Conservation (phyloP, 1,140 invertebrate species). For the Plodia interpunctella region DNA sequence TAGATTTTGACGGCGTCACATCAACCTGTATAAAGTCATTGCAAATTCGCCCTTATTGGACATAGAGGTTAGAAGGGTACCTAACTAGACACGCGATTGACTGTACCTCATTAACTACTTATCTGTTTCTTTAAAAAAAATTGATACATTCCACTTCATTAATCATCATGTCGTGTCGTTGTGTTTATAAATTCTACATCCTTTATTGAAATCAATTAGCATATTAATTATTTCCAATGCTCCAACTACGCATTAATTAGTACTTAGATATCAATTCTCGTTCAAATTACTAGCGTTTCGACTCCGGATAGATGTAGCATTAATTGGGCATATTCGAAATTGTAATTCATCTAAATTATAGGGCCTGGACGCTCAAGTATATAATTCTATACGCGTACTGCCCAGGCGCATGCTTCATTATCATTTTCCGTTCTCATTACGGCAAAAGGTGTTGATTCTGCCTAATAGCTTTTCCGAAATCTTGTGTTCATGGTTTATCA, state of each 20-base stretch:
- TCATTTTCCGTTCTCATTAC: conserved; percentile 71
- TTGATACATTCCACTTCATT: background rate
- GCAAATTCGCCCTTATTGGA: too few species aligned
- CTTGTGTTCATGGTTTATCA: too few species aligned
- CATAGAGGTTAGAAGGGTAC: too few species aligned
- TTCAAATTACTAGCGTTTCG: conserved; percentile 5
- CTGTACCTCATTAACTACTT: too few species aligned
- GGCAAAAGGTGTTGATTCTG: too few species aligned
- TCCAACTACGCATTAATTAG: background rate
- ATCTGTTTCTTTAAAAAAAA: too few species aligned
- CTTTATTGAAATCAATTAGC: background rate
- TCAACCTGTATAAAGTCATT: too few species aligned
- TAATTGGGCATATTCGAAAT: conserved; percentile 46
- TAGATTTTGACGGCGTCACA: too few species aligned
- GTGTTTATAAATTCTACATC: background rate
- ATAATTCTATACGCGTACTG: conserved; percentile 58
- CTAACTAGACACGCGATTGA: too few species aligned
- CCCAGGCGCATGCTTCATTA: conserved; percentile 60
- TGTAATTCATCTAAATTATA: conserved; percentile 55
- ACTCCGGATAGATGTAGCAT: conserved; percentile 29
- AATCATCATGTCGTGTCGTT: background rate
- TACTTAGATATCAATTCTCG: background rate
- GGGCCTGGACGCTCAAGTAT: conserved; percentile 32
- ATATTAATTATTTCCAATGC: background rate
- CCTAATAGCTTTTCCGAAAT: too few species aligned